Conservation (phyloP, 2,113 vertebrate species). For the Tringa solitaria region DNA sequence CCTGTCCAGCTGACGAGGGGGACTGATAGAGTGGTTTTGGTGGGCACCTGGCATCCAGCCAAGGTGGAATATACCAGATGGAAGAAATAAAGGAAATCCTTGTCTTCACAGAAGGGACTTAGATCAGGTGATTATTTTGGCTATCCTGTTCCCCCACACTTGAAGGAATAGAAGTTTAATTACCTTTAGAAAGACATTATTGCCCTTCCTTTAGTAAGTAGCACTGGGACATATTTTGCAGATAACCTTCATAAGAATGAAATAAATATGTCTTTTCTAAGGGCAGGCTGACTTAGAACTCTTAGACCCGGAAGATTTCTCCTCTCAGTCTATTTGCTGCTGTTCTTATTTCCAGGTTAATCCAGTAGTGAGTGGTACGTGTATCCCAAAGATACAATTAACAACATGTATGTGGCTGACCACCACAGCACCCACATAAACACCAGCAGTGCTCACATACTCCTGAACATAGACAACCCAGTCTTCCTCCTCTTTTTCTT, state of each 20-base stretch:
- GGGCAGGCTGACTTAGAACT: background rate
- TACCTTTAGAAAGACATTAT: background rate
- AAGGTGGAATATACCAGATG: background rate
- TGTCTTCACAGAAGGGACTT: background rate
- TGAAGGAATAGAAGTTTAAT: background rate
- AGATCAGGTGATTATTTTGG: background rate
- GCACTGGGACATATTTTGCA: background rate
- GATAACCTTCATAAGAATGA: background rate
- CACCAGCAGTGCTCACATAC: background rate
- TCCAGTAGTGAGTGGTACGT: rapidly evolving
- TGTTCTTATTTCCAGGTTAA: background rate
- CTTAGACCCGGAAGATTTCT: background rate
- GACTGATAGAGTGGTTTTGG: background rate
- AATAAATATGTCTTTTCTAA: background rate
- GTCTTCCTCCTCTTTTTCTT: background rate
- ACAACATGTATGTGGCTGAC: background rate
- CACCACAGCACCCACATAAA: background rate
- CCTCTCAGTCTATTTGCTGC: background rate
- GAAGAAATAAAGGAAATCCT: background rate
- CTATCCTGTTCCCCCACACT: background rate
- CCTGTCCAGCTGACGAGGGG: background rate
- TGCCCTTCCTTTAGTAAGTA: background rate
- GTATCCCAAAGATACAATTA: background rate
- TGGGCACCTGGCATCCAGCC: background rate
- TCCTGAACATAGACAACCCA: background rate